Base-by-base conservation (phyloP, 1,140 invertebrate species). In the Aphidius ervi region DNA sequence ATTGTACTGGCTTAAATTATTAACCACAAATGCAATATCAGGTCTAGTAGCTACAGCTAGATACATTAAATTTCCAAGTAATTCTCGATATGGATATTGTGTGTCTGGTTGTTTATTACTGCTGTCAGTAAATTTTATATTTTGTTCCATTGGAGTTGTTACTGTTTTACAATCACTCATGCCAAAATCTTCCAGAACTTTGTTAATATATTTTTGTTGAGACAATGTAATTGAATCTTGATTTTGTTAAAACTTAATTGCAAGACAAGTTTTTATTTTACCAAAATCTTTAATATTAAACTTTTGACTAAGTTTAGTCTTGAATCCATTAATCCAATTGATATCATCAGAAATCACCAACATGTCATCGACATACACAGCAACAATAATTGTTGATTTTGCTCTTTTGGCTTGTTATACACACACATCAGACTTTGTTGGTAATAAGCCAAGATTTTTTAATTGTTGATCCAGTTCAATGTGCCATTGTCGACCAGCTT, bases 271-370 rank as follows among this genome's bases (percentile, higher is more conserved):
- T n/a, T 52, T 61, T 4, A 59, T 50, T 16, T 31, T 7, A 10
- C 63, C 63, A 1, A 63, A 31, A 16, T 63, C 58, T 42, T 63
- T 67, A 5, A 66, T 59, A 7, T 58, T 53, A 16, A 64, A 59
- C 9, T 5, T 4, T 76, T 59, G 90, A 89, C 71, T 93, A 94
- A 80, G 97, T 97, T n/a, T 95, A 79, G 39, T 97, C 93, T 70
- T 88, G 86, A 74, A 95, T 96, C 6, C 95, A 94, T 91, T 98
- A 95, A 46, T 89, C 87, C 49, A 97, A 90, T 59, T 10, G 3
- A 20, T 4, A 39, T 58, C 31, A 59, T 57, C 63, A 52, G 63
- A 68, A 5, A 62, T 59, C 10, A 64, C 54, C 6, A 70, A n/a
- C 16, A 65, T 61, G 52, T 71, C 68, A 63, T 70, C 66, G 9